Percentiles rank a stretch among this genome's conserved stretches.
Conservation (phyloP, 2,797 vertebrate species). For the Muraenolepis orangiensis region DNA sequence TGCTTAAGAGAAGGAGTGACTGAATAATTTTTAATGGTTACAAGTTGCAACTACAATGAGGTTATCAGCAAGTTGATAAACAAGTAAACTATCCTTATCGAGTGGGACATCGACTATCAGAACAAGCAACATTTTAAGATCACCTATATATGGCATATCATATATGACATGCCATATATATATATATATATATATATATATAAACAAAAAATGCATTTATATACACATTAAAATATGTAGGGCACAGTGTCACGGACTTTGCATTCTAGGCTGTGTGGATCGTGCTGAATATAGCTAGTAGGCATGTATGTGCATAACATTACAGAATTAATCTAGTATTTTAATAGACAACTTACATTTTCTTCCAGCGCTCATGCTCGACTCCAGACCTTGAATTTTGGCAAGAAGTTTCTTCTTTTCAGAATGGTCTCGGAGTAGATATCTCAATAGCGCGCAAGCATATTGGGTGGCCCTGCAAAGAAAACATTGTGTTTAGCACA, state of each 20-base stretch:
- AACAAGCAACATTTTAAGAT: background rate
- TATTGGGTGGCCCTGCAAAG: slow-evolving; percentile 88
- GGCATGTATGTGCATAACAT: background rate
- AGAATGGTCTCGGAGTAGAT: slow-evolving; percentile 79
- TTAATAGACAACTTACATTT: slow-evolving; percentile 83
- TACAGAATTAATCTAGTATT: background rate
- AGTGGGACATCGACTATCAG: background rate
- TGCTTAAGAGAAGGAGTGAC: background rate
- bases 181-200: no score
- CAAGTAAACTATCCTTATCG: background rate
- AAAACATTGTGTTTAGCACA: background rate
- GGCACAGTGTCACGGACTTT: background rate
- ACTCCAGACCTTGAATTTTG: slow-evolving; percentile 85
- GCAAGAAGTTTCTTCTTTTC: slow-evolving; percentile 74
- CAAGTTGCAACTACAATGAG: background rate
- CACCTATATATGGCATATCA: background rate
- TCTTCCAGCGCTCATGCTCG: slow-evolving; percentile 87
- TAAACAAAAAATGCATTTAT: no score
- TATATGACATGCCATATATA: background rate
- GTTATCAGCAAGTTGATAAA: background rate
- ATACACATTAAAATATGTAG: background rate
- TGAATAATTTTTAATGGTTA: background rate
- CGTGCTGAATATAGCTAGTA: background rate
- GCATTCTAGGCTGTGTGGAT: background rate
- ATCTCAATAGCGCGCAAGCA: slow-evolving; percentile 83